Conservation (phyloP, 2,113 vertebrate species). For the Galbula dea region DNA sequence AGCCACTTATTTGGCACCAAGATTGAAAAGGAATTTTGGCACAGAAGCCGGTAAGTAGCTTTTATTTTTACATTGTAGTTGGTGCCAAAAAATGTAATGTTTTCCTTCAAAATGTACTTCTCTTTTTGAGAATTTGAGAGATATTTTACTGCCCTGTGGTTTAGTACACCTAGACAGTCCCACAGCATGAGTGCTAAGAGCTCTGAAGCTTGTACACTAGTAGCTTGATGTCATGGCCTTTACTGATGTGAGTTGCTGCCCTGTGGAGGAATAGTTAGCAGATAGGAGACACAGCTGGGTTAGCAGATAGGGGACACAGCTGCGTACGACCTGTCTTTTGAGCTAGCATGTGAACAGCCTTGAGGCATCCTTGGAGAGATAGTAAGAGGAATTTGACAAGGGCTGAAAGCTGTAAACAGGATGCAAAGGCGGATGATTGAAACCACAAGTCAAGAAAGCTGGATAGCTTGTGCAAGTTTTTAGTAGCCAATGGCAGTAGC, state of each 20-base stretch:
- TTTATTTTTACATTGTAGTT: not conserved
- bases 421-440: too few relatives aligned
- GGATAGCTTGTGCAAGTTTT: too few relatives aligned
- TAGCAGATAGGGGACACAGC: too few relatives aligned
- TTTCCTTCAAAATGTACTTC: not conserved
- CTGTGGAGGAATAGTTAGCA: too few relatives aligned
- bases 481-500: too few relatives aligned
- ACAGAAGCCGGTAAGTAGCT: not conserved
- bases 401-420: too few relatives aligned
- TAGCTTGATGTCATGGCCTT: not conserved
- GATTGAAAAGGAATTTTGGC: not conserved
- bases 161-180: not conserved
- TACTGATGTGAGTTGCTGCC: rapidly evolving
- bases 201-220: not conserved
- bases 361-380: too few relatives aligned
- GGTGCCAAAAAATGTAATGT: rapidly evolving
- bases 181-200: not conserved
- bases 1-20: not conserved
- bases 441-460: too few relatives aligned
- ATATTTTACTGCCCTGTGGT: not conserved
- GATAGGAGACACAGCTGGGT: too few relatives aligned
- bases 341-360: too few relatives aligned
- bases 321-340: too few relatives aligned
- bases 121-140: not conserved
- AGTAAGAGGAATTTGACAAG: too few relatives aligned